phyloP scores from a whole-genome alignment of 1,140 invertebrate species.

The Monomorium pharaonis region DNA sequence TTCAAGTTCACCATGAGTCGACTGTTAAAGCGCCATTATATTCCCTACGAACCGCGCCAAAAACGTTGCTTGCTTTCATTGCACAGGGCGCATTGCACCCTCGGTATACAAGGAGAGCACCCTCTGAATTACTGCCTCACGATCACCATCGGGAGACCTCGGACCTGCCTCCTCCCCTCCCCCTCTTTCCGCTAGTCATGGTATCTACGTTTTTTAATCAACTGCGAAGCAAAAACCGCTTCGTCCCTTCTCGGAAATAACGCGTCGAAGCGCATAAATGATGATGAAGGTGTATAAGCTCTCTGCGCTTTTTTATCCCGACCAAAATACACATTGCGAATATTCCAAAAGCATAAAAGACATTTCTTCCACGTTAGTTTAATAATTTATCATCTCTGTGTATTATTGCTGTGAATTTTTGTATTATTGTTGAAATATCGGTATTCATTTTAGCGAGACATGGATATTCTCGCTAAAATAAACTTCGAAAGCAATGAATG shows the following conservation, averaged over 20 bases:
- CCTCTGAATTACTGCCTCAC: constrained; percentile 55
- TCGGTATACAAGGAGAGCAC: constrained; percentile 47
- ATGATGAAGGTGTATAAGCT: constrained; percentile 27
- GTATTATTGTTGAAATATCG: neutral
- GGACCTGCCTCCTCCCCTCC: no score
- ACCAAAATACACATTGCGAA: neutral
- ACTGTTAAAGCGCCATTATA: constrained; percentile 49
- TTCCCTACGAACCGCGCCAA: constrained; percentile 59
- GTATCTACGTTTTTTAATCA: constrained; percentile 60
- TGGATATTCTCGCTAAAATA: neutral
- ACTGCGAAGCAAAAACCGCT: constrained; percentile 37
- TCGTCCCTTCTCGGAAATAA: constrained; percentile 5
- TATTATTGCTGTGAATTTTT: neutral
- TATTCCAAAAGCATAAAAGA: neutral
- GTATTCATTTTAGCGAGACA: neutral
- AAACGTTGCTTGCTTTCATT: constrained; percentile 57
- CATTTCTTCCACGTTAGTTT: neutral
- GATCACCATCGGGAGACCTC: constrained; percentile 50
- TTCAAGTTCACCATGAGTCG: constrained; percentile 52
- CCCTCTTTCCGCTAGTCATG: neutral
- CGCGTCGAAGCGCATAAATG: constrained; percentile 37
- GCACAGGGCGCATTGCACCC: constrained; percentile 32
- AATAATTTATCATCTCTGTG: neutral
- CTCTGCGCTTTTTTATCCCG: neutral
- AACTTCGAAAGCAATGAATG: neutral